Conservation (phyloP, 1,140 invertebrate species). For the Drosophila nikananu region DNA sequence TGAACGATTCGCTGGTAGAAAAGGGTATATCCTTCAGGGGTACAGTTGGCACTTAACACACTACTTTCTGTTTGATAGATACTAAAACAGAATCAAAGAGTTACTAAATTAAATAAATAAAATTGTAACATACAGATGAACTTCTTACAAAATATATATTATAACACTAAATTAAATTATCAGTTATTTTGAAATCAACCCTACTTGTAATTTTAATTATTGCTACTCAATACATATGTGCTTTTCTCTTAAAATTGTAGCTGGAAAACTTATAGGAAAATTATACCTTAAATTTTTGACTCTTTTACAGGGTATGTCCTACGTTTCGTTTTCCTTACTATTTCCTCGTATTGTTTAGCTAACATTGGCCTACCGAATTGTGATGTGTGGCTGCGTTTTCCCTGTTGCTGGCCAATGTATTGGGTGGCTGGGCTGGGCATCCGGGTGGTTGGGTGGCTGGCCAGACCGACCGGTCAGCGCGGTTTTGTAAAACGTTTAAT, state of each 20-base stretch:
- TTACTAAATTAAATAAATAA: too few species aligned
- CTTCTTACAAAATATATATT: too few species aligned
- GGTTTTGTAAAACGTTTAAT: slow-evolving; percentile 84
- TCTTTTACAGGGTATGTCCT: slow-evolving; percentile 18
- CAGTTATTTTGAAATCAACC: too few species aligned
- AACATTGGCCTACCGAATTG: slow-evolving; percentile 62
- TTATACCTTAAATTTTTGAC: not conserved
- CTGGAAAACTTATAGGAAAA: not conserved
- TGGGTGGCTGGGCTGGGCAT: slow-evolving; percentile 13
- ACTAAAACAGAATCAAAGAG: too few species aligned
- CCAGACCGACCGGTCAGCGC: slow-evolving; percentile 69
- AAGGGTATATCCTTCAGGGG: slow-evolving; percentile 1
- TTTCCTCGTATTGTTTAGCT: slow-evolving; percentile 58
- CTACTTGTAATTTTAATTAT: too few species aligned
- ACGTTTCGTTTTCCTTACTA: not conserved
- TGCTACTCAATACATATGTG: too few species aligned
- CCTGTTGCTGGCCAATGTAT: slow-evolving; percentile 5
- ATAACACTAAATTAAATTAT: too few species aligned
- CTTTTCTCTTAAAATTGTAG: too few species aligned
- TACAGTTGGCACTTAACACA: not conserved
- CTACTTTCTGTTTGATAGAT: not conserved
- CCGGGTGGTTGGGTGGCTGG: slow-evolving; percentile 37
- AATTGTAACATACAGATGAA: too few species aligned
- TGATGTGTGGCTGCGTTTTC: slow-evolving; percentile 16
- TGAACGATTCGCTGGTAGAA: too few species aligned